These are phyloP conservation scores for Scolopax bukidnonensis DNA, from an alignment of 2,797 vertebrate species.

Conservation along the genomic window DNA sequence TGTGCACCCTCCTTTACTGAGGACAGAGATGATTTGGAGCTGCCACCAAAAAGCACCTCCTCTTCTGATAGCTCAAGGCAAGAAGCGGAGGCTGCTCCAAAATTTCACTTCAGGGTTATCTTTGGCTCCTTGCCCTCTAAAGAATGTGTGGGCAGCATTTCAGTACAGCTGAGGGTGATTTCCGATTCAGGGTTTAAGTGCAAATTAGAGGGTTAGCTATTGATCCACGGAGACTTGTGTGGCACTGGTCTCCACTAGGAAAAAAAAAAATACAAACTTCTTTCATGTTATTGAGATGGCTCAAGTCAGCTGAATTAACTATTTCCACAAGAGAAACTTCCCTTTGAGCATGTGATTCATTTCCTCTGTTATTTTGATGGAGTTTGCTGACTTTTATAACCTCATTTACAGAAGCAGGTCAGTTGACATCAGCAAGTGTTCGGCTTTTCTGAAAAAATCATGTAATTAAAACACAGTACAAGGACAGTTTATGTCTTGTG, in stretches of 20 bases:
- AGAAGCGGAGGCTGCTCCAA: background rate
- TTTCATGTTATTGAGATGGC: background rate
- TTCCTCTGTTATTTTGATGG: background rate
- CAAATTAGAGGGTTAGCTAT: background rate
- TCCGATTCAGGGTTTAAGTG: background rate
- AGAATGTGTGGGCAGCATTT: background rate
- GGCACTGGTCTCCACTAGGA: background rate
- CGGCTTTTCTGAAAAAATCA: background rate
- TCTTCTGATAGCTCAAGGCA: background rate
- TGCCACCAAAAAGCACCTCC: background rate
- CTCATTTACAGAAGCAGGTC: background rate
- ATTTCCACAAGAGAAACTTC: background rate
- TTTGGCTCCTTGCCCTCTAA: background rate
- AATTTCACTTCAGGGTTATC: background rate
- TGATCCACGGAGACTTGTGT: background rate
- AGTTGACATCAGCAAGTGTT: background rate
- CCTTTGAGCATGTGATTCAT: background rate
- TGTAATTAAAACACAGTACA: background rate
- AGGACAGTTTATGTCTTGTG: background rate
- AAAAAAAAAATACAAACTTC: background rate
- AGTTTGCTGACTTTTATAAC: background rate
- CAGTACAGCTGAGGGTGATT: background rate
- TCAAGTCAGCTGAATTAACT: background rate
- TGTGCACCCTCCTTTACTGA: background rate
- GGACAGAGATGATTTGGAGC: background rate